phyloP scores from a whole-genome alignment of 2,888 invertebrate genomes.

The Kuschelorhynchus macadamiae region DNA sequence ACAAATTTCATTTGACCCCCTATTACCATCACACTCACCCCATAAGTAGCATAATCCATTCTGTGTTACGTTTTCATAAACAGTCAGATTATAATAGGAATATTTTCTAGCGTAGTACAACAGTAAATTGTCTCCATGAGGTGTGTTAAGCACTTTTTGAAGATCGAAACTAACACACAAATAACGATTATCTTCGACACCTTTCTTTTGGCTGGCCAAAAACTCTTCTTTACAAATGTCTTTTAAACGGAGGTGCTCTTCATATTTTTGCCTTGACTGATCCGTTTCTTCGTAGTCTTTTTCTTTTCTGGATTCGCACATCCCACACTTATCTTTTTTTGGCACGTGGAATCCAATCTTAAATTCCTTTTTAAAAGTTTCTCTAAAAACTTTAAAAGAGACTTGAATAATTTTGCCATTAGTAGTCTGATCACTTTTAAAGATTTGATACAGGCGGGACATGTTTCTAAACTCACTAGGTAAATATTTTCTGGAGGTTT shows the following conservation, averaged over 20 bases:
- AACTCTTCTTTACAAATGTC: slow-evolving; percentile 24
- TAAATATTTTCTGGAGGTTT: slow-evolving; percentile 39
- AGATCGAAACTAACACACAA: slow-evolving; percentile 53
- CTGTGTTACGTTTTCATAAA: slow-evolving; percentile 53
- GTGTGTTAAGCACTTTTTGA: slow-evolving; percentile 57
- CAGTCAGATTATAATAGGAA: slow-evolving; percentile 38
- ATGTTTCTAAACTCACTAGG: slow-evolving; percentile 44
- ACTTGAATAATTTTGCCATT: slow-evolving; percentile 26
- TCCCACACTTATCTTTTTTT: slow-evolving; percentile 19
- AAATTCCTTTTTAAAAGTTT: slow-evolving; percentile 21
- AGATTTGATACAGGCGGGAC: slow-evolving; percentile 39
- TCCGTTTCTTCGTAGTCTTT: neutral
- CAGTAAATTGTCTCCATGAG: slow-evolving; percentile 54
- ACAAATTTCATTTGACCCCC: slow-evolving; percentile 48
- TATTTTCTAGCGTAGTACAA: slow-evolving; percentile 52
- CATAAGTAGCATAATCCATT: slow-evolving; percentile 53
- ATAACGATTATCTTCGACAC: slow-evolving; percentile 4
- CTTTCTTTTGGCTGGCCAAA: slow-evolving; percentile 25
- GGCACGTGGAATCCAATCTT: slow-evolving; percentile 29
- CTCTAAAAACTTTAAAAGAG: slow-evolving; percentile 11
- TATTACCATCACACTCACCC: slow-evolving; percentile 48
- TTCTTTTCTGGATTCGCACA: slow-evolving; percentile 24
- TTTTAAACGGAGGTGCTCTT: too few species aligned
- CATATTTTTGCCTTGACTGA: slow-evolving; percentile 5
- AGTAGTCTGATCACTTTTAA: slow-evolving; percentile 30